A percentile compares a stretch with the other conserved stretches of the same genome.
Conservation (phyloP, 2,888 invertebrate genomes). For the Exocentrus adspersus region DNA sequence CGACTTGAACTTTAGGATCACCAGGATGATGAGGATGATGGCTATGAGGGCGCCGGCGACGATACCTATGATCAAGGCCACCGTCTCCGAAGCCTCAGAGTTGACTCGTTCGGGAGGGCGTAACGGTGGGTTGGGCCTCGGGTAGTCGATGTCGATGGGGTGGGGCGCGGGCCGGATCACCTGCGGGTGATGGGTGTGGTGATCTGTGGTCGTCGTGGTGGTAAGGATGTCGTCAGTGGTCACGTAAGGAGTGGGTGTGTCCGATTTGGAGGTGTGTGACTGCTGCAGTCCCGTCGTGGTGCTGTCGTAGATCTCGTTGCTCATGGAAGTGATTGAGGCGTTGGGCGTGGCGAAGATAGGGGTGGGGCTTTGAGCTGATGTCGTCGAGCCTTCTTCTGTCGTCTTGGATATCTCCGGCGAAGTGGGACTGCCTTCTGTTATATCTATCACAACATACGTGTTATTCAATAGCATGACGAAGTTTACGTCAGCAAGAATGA, state of each 20-base stretch:
- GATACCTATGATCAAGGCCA: slow-evolving; percentile 85
- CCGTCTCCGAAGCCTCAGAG: slow-evolving; percentile 77
- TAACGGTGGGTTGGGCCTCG: slow-evolving; percentile 30
- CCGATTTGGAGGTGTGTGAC: slow-evolving; percentile 34
- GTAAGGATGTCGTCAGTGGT: slow-evolving; percentile 36
- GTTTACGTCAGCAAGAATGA: too few species aligned
- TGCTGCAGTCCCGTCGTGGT: slow-evolving; percentile 29
- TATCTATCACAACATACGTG: too few species aligned
- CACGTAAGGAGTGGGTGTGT: slow-evolving; percentile 30
- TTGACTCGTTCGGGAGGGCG: slow-evolving; percentile 66
- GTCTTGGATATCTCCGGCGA: slow-evolving; percentile 48
- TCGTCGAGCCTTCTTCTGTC: slow-evolving; percentile 57
- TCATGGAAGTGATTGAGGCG: slow-evolving; percentile 16
- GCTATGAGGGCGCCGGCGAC: slow-evolving; percentile 92
- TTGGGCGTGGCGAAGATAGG: slow-evolving; percentile 26
- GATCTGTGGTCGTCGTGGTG: slow-evolving; percentile 35
- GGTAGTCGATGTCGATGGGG: slow-evolving; percentile 17
- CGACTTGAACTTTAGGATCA: slow-evolving; percentile 88
- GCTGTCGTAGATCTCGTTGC: slow-evolving; percentile 27
- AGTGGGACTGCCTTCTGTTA: slow-evolving; percentile 50
- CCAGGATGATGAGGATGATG: slow-evolving; percentile 87
- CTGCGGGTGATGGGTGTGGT: slow-evolving; percentile 26
- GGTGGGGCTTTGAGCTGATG: slow-evolving; percentile 21
- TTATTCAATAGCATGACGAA: too few species aligned
- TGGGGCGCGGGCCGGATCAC: not conserved